Evolutionary conservation across 2,113 vertebrate genomes (phyloP).

Genomic region (Dicaeum eximium): DNA sequence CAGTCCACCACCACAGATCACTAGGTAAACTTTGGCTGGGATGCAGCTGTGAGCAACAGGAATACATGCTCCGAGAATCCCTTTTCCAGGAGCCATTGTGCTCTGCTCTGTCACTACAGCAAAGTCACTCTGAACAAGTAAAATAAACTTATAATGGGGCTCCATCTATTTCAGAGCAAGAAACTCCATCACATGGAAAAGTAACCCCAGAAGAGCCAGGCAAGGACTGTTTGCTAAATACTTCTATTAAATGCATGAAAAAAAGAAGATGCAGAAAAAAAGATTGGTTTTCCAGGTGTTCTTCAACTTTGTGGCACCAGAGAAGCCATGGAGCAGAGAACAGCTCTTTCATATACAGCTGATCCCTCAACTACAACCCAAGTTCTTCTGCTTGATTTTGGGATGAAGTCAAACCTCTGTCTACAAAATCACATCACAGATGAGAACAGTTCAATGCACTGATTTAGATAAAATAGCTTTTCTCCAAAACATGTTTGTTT

Average conservation of each 20-base stretch:
- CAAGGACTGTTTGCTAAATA: not conserved
- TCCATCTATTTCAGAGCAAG: not conserved
- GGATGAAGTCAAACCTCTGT: not conserved
- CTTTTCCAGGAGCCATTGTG: rapidly evolving
- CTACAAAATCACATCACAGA: not conserved
- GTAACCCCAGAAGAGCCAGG: not conserved
- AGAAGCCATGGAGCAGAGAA: not conserved
- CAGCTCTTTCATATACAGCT: not conserved
- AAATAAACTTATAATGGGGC: not conserved
- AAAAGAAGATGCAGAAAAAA: not conserved
- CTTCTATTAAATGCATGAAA: not conserved
- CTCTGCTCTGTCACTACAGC: rapidly evolving
- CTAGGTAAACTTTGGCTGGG: not conserved
- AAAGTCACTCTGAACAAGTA: not conserved
- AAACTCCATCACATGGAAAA: not conserved
- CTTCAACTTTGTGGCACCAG: not conserved
- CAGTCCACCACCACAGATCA: not conserved
- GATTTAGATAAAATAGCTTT: not conserved
- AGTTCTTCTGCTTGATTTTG: not conserved
- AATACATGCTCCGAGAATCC: rapidly evolving
- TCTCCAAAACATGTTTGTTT: not conserved
- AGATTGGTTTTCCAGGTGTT: not conserved
- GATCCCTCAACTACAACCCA: not conserved
- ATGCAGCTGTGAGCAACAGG: not conserved
- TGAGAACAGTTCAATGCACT: not conserved